These are phyloP conservation scores for Apus apus DNA, from an alignment of 2,113 vertebrate genomes.

Conservation along the genomic window DNA sequence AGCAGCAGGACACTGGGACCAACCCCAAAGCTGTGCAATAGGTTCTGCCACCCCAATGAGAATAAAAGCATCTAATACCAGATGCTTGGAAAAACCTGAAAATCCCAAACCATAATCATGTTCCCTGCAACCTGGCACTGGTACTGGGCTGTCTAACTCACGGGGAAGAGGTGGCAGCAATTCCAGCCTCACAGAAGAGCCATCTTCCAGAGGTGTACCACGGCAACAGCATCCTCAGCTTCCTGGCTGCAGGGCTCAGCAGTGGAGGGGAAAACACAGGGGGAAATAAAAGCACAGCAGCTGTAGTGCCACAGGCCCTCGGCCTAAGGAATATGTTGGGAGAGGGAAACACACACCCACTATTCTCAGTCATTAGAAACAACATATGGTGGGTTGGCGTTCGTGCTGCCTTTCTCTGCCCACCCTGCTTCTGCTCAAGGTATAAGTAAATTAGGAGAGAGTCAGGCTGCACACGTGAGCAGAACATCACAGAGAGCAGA, in stretches of 20 bases:
- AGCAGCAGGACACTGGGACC: background rate
- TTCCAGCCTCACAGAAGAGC: background rate
- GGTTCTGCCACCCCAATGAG: background rate
- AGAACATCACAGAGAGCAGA: background rate
- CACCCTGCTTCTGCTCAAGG: slow-evolving; percentile 23
- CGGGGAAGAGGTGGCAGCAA: background rate
- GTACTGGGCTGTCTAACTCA: background rate
- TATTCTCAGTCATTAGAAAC: background rate
- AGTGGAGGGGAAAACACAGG: background rate
- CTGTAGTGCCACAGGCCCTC: slow-evolving; percentile 33
- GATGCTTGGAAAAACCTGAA: background rate
- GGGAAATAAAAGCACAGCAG: slow-evolving; percentile 24
- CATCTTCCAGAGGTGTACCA: background rate
- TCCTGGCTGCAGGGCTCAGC: background rate
- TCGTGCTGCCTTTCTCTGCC: slow-evolving; percentile 7
- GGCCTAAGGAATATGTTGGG: background rate
- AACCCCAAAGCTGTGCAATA: accelerated
- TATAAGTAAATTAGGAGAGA: slow-evolving; percentile 27
- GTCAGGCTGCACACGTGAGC: background rate
- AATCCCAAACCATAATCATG: accelerated
- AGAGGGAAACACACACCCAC: background rate
- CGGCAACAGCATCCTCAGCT: background rate
- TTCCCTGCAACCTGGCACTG: background rate
- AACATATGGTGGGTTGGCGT: slow-evolving; percentile 43
- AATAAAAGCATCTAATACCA: background rate